These are phyloP conservation scores for Asbolus verrucosus DNA, from an alignment of 1,140 invertebrate species.

Conservation along the genomic window DNA sequence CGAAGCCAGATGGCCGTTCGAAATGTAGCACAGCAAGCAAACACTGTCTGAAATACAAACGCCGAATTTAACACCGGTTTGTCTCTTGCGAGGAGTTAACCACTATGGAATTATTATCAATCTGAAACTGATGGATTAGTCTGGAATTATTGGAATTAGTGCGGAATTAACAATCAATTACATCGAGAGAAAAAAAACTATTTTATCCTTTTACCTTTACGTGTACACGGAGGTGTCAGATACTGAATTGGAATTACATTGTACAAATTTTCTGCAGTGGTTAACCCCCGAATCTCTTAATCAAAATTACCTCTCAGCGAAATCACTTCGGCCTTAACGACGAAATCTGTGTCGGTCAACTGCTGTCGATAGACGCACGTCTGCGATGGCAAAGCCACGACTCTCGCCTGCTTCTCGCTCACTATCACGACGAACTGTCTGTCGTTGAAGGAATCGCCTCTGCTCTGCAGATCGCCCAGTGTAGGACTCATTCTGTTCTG, in stretches of 20 bases:
- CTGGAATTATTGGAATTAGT: no score
- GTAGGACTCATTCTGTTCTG: constrained; percentile 82
- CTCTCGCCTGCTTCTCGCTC: constrained; percentile 95
- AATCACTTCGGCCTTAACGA: constrained; percentile 94
- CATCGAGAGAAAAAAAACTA: no score
- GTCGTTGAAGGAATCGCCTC: constrained; percentile 75
- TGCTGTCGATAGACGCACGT: constrained; percentile 90
- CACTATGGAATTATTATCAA: no score
- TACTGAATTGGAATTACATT: no score
- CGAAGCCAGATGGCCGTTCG: constrained; percentile 90
- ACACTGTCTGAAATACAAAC: constrained; percentile 83
- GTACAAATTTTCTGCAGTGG: no score
- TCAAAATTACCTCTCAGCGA: constrained; percentile 90
- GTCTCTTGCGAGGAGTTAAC: no score
- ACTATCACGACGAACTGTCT: constrained; percentile 93
- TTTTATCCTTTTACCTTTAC: no score
- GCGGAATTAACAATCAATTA: no score
- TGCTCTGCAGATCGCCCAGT: constrained; percentile 66
- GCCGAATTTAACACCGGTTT: no score
- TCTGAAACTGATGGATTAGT: no score
- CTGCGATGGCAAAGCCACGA: constrained; percentile 94
- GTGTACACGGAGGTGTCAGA: no score
- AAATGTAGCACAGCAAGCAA: constrained; percentile 93
- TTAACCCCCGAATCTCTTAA: no score
- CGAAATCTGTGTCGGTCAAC: constrained; percentile 88